phyloP scores from a whole-genome alignment of 2,888 invertebrate genomes.

The Tupiocoris notatus region DNA sequence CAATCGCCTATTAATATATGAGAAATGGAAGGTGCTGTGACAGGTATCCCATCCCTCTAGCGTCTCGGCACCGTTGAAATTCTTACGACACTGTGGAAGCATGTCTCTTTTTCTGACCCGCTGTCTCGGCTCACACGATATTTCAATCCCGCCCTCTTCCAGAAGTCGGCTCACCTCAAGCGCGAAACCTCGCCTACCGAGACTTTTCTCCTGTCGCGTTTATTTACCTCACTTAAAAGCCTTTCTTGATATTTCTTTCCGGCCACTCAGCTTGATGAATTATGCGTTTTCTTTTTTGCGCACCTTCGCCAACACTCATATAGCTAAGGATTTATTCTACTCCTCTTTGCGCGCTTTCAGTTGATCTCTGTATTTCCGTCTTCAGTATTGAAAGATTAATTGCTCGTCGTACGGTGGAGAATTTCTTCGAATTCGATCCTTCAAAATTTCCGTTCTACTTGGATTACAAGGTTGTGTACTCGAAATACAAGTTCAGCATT shows the following conservation, averaged over 20 bases:
- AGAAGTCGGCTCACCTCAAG: not conserved
- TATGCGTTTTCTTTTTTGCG: not conserved
- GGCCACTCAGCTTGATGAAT: slow-evolving; percentile 8
- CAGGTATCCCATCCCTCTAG: not conserved
- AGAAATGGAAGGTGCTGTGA: not conserved
- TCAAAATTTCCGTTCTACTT: too few relatives aligned
- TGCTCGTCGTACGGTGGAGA: too few relatives aligned
- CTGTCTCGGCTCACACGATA: not conserved
- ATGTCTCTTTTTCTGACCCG: not conserved
- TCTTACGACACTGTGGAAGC: not conserved
- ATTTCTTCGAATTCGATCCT: too few relatives aligned
- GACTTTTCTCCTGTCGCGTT: slow-evolving; percentile 11
- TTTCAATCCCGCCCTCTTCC: slow-evolving; percentile 11
- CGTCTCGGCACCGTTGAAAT: not conserved
- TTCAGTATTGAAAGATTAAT: too few relatives aligned
- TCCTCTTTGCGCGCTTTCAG: too few relatives aligned
- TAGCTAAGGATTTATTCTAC: too few relatives aligned
- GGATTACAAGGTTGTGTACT: not conserved
- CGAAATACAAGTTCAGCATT: not conserved
- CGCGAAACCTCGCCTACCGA: slow-evolving; percentile 1
- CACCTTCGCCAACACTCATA: not conserved
- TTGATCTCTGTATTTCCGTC: too few relatives aligned
- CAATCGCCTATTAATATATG: not conserved
- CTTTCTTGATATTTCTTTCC: slow-evolving; percentile 23
- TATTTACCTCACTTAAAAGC: slow-evolving; percentile 29